Evolutionary conservation across 2,113 vertebrate species (phyloP), one percentile per base, ranked within the genome.

Genomic region (Phaethon lepturus): DNA sequence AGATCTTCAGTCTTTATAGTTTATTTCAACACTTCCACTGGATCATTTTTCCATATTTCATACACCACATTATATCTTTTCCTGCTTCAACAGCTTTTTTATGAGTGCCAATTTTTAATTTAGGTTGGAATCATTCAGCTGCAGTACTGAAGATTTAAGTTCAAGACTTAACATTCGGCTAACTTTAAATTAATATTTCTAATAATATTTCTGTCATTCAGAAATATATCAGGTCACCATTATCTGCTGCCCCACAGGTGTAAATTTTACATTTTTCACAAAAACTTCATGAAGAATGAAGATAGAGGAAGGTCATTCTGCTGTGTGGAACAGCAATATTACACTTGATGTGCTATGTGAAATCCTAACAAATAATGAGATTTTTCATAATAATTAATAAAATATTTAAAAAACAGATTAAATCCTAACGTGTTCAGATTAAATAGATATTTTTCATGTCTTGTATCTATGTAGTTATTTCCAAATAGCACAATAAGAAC

Each of bases 101-200:
- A 64, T 3, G 6, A 66, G 4, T 68, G 11, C 24, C 40, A 52
- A 44, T 63, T 86, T 88, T 94, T 94, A 86, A 69, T 94, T 82
- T 93, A 53, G 33, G 26, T 50, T 95, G 69, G 31, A 94, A 75
- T 85, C 45, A 79, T 88, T 94, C 67, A 71, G 17, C 50, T 88
- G 26, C 63, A 56, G 19, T 85, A 69, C 31, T 2, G 1, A 86
- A 71, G 74, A 71, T 91, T 88, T 73, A 86, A 88, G 58, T 82
- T 86, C 35, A 88, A 91, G 84, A 64, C 8, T 85, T 95, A 96
- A 87, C 56, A 62, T 78, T 93, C 64, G n/a, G 20, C 31, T 85
- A 89, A 76, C 71, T 96, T 87, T 64, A 44, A 44, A 85, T 85
- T 85, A 86, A 59, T 83, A 86, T 81, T 91, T 85, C 71, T 82